Evolutionary conservation across 2,797 vertebrate species (phyloP).

Genomic region (Siniperca obscura): DNA sequence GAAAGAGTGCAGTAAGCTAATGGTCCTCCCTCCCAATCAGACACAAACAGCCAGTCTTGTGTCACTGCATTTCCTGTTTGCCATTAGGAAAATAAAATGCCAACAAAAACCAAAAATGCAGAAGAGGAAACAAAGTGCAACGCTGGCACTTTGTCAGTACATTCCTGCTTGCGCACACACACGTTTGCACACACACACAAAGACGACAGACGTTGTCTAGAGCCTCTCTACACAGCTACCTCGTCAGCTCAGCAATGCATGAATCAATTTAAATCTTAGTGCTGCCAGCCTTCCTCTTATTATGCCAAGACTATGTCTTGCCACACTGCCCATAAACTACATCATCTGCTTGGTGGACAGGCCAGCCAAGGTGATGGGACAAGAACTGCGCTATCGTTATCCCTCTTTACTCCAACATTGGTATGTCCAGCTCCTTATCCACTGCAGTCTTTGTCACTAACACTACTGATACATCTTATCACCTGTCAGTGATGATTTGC

Average conservation of each 20-base stretch:
- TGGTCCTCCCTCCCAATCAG: neutral
- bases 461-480: neutral
- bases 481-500: neutral
- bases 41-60: neutral
- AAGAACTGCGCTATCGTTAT: neutral
- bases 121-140: conserved; percentile 51
- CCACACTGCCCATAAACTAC: conserved; percentile 47
- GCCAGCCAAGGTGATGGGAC: conserved; percentile 5
- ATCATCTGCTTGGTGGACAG: conserved; percentile 25
- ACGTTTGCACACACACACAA: conserved; percentile 22
- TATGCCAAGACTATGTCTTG: conserved; percentile 42
- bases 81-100: conserved; percentile 23
- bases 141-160: conserved; percentile 37
- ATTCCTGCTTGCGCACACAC: conserved; percentile 18
- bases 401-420: neutral
- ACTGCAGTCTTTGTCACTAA: conserved; percentile 13
- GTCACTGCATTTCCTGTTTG: conserved; percentile 29
- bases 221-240: conserved; percentile 24
- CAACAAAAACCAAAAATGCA: conserved; percentile 41
- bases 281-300: conserved; percentile 50
- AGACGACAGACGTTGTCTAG: conserved; percentile 10
- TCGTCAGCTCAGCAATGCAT: conserved; percentile 42
- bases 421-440: neutral
- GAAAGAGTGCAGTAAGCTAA: neutral
- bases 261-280: conserved; percentile 50